Evolutionary conservation across 2,113 vertebrate species (phyloP).

Genomic region (Callionymus lyra): DNA sequence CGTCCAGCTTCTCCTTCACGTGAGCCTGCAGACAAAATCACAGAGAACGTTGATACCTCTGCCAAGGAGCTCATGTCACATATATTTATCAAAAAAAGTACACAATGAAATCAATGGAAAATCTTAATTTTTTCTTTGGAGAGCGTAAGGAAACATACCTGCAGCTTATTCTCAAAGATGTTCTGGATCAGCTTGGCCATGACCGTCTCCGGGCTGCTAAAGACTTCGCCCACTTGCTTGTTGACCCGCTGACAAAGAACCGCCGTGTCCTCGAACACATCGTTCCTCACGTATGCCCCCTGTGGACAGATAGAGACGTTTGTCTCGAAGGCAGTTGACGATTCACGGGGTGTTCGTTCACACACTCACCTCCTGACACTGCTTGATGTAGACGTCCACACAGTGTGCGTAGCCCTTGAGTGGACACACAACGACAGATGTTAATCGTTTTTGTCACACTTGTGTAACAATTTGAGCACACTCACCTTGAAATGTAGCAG

Average conservation of each 20-base stretch:
- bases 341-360: neutral
- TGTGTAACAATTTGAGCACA: no score
- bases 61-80: no score
- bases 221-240: constrained; percentile 94
- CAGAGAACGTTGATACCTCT: neutral
- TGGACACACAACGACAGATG: constrained; percentile 14
- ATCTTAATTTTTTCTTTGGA: no score
- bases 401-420: constrained; percentile 94
- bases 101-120: neutral
- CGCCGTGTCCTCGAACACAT: constrained; percentile 94
- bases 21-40: constrained; percentile 69
- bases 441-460: constrained; percentile 8
- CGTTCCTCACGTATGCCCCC: constrained; percentile 84
- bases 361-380: constrained; percentile 89
- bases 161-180: constrained; percentile 93
- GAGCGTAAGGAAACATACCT: constrained; percentile 68
- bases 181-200: constrained; percentile 98
- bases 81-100: neutral
- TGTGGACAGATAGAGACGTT: constrained; percentile 32
- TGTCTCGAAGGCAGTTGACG: neutral
- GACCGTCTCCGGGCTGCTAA: constrained; percentile 92
- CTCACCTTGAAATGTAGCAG: constrained; percentile 97
- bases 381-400: constrained; percentile 98
- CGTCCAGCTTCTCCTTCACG: constrained; percentile 87
- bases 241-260: constrained; percentile 88